Percentiles rank a stretch among this genome's conserved stretches.
phyloP scores from a whole-genome alignment of 2,888 invertebrate species.

The Gasteruption jaculator region DNA sequence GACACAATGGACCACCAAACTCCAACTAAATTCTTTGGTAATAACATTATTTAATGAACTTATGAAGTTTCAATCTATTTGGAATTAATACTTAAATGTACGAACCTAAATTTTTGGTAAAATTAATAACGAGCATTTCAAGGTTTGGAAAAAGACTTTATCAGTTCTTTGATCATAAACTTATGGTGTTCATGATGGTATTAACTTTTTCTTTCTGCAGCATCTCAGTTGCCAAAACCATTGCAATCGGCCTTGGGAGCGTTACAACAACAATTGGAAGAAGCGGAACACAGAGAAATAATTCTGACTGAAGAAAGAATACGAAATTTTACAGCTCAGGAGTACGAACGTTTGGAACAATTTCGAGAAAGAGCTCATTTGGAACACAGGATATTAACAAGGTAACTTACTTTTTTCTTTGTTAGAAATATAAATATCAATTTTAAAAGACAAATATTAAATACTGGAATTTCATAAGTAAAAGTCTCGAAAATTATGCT shows the following conservation, averaged over 20 bases:
- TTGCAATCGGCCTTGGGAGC: slow-evolving; percentile 58
- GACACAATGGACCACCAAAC: slow-evolving; percentile 52
- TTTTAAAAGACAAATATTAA: neutral
- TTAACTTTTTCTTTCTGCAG: slow-evolving; percentile 32
- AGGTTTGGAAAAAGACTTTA: too few species aligned
- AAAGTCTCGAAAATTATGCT: neutral
- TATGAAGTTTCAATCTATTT: neutral
- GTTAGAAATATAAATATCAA: slow-evolving; percentile 1
- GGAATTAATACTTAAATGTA: too few species aligned
- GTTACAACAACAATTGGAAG: slow-evolving; percentile 65
- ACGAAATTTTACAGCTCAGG: slow-evolving; percentile 69
- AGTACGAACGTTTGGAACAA: slow-evolving; percentile 70
- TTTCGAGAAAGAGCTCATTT: slow-evolving; percentile 69
- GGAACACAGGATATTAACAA: slow-evolving; percentile 66
- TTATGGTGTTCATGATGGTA: neutral
- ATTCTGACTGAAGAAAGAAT: slow-evolving; percentile 71
- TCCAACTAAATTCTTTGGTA: slow-evolving; percentile 44
- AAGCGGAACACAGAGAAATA: slow-evolving; percentile 66
- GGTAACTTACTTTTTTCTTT: slow-evolving; percentile 46
- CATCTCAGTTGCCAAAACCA: slow-evolving; percentile 52
- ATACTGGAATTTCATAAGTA: neutral
- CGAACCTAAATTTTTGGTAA: too few species aligned
- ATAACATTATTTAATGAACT: slow-evolving; percentile 14
- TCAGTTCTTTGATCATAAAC: neutral
- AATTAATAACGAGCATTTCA: too few species aligned